Base-by-base conservation (phyloP, 1,140 invertebrate species). In the Amphibalanus amphitrite region DNA sequence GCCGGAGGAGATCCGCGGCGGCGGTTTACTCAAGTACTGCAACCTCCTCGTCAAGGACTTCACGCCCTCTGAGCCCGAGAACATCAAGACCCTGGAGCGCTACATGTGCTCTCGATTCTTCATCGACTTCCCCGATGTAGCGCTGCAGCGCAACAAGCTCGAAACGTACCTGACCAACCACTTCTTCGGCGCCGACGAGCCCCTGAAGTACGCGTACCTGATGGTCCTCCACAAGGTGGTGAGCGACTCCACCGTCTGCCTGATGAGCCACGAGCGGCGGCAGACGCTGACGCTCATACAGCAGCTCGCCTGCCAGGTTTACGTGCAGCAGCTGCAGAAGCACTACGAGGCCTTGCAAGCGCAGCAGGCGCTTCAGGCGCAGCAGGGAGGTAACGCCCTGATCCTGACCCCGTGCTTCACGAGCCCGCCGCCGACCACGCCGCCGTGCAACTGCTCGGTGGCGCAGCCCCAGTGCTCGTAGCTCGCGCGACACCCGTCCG, bases 21-120 rank as follows among this genome's bases (percentile, higher is more conserved):
- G 97, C 28, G 97, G 97, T 25, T 84, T 99, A 64, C 85, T 99
- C 74, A 99, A 99, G 80, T 99, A 99, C 81, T 98, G 96, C 83
- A 92, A 94, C 79, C 85, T 99, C 72, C 82, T 98, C 72, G 93
- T 95, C 1, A 89, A 92, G 77, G 90, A 89, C 77, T 98, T 96
- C 83, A 86, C 87, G 75, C 87, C 95, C 17, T 90, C 91, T 30
- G 85, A 88, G 75, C 88, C 91, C 3, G 90, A 93, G 74, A 86
- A 90, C 77, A 95, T 97, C 76, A 93, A 94, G 79, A 88, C 85
- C 29, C 84, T 98, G 74, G 95, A 99, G 82, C 88, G 93, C 40
- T 98, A 98, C 83, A 99, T 99, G 97, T 99, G 96, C 85, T 98
- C 96, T 70, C 86, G 97, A 74, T 99, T 98, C 86, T 99, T 99